Base-by-base conservation (phyloP, 2,113 vertebrate genomes). In the Pteruthius melanotis region DNA sequence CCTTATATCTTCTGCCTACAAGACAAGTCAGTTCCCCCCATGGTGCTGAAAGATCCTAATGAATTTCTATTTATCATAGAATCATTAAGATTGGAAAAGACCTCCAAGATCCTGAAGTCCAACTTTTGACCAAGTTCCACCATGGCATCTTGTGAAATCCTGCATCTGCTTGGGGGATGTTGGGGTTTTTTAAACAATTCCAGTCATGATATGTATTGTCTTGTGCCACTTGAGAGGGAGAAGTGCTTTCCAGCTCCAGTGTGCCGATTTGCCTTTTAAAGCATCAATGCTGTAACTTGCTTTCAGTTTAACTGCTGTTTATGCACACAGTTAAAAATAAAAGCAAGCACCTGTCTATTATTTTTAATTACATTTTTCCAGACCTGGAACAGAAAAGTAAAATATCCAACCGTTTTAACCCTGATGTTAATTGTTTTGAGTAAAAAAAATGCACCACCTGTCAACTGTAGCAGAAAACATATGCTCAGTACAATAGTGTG, bases 371-470 rank as follows among this genome's bases (percentile, higher is more conserved):
- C 30, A 13, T 49, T 88, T 82, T 82, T 75, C 60, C 52, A 72
- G 74, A 76, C 37, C 33, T 79, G 82, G 78, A 91, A 87, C 10
- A 57, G 66, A 63, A 87, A 91, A 93, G 88, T 27, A 82, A 95
- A 88, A 65, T n/a, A 89, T 52, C 54, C 54, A 53, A 27, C 10
- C 7, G 4, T 87, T 85, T 53, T 92, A 88, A 80, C 94, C 89
- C 45, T 42, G 26, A 53, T 87, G 76, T 92, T 95, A 95, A 92
- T 95, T 88, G 79, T 94, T 97, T 60, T 50, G 70, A 56, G 28
- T 71, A 35, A 89, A 74, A 90, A 77, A 78, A 1, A 19, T 23
- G 40, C 40, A 37, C 76, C 91, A 89, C 94, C 94, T 96, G 89
- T 65, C 91, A 93, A 15, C 30, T 22, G 52, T 7, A 80, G 94